These are phyloP conservation scores for Notodonta ziczac DNA, from an alignment of 2,888 invertebrate species.

Conservation along the genomic window DNA sequence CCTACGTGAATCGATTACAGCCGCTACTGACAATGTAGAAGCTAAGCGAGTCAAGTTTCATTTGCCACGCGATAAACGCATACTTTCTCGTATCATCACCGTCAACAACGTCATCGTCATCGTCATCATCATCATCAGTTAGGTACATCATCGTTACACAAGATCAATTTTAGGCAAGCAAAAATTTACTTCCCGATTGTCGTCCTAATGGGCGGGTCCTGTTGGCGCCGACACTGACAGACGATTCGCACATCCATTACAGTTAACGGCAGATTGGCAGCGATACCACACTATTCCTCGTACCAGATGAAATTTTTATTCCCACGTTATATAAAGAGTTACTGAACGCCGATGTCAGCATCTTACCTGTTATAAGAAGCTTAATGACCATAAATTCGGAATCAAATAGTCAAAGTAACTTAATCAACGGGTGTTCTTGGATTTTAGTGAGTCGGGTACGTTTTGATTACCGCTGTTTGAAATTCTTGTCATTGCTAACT, in stretches of 20 bases:
- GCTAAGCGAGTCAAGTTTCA: too few species aligned
- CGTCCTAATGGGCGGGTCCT: conserved; percentile 41
- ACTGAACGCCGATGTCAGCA: not conserved
- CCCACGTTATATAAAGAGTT: conserved; percentile 3
- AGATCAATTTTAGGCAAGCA: not conserved
- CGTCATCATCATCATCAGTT: too few species aligned
- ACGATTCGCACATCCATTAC: conserved; percentile 44
- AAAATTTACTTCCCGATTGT: not conserved
- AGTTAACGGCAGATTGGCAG: conserved; percentile 44
- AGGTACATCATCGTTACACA: not conserved
- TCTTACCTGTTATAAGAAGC: not conserved
- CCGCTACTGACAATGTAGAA: too few species aligned
- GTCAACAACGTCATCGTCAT: too few species aligned
- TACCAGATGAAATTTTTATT: conserved; percentile 2
- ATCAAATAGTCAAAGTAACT: not conserved
- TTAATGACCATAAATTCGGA: conserved; percentile 8
- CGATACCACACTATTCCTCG: conserved; percentile 7
- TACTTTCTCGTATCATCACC: too few species aligned
- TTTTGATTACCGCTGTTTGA: not conserved
- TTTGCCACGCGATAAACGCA: too few species aligned
- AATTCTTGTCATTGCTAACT: not conserved
- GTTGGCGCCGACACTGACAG: conserved; percentile 55
- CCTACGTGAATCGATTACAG: too few species aligned
- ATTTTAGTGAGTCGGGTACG: not conserved
- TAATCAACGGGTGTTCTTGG: not conserved